phyloP scores from a whole-genome alignment of 1,140 invertebrate genomes.

The Vollenhovia emeryi region DNA sequence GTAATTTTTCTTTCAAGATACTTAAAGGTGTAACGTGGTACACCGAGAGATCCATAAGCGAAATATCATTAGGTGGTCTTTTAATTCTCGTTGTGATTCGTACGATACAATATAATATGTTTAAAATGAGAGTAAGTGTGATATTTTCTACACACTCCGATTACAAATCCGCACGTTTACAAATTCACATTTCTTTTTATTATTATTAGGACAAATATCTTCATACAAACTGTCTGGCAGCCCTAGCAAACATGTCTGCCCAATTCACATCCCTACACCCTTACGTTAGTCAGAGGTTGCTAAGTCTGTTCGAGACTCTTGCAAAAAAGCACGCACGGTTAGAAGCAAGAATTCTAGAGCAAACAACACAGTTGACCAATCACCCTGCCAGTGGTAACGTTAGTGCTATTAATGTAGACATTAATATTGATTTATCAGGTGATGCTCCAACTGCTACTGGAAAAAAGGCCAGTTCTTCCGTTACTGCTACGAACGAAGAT shows the following conservation, averaged over 20 bases:
- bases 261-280: slow-evolving; percentile 97
- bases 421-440: too few relatives aligned
- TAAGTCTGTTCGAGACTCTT: slow-evolving; percentile 95
- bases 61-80: slow-evolving; percentile 98
- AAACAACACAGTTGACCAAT: slow-evolving; percentile 67
- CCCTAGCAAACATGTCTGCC: slow-evolving; percentile 98
- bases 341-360: slow-evolving; percentile 83
- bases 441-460: too few relatives aligned
- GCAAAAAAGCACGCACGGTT: slow-evolving; percentile 91
- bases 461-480: neutral
- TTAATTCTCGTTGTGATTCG: slow-evolving; percentile 97
- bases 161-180: neutral
- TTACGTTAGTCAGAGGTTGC: slow-evolving; percentile 97
- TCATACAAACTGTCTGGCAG: slow-evolving; percentile 98
- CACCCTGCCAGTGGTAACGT: slow-evolving; percentile 59
- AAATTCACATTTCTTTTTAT: slow-evolving; percentile 38
- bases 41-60: slow-evolving; percentile 94
- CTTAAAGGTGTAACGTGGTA: slow-evolving; percentile 97
- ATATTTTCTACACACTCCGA: slow-evolving; percentile 18
- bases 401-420: slow-evolving; percentile 78
- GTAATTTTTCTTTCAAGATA: slow-evolving; percentile 86
- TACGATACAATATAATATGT: slow-evolving; percentile 99
- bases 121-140: slow-evolving; percentile 93
- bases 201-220: slow-evolving; percentile 95
- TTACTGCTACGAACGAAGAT: slow-evolving; percentile 74